Evolutionary conservation across 2,888 invertebrate species (phyloP), one percentile per base, ranked within the genome.

Genomic region (Cecidostiba fungosa): DNA sequence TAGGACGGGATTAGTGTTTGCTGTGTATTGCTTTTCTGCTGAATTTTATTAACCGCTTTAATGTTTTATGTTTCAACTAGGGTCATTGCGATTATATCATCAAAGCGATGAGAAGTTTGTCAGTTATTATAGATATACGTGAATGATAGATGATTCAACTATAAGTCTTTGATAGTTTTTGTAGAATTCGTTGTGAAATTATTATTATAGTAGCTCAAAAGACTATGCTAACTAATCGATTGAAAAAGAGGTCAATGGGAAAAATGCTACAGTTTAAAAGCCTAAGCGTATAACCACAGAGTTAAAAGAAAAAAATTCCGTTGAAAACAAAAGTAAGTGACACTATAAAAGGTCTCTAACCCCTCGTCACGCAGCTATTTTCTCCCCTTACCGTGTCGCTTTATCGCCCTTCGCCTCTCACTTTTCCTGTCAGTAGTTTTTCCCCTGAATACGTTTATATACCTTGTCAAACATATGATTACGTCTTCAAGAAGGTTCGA

Each of bases 301-400:
- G 10, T 36, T 19, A 70, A 39, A n/a, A 36, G n/a, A 23, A 6
- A 59, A n/a, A 19, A 59, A n/a, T n/a, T 19, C 10, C 50, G 19
- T 50, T 19, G 36, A 70, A 59, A 59, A 23, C 59, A 36, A 70
- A 36, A 36, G 70, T 29, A 69, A 69, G 32, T 36, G 36, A 70
- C 36, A 70, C 70, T 19, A 70, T 70, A 36, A 70, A 70, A 70
- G 10, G 70, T 36, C n/a, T 70, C 5, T 6, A 36, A 70, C 39
- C 70, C 39, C 70, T 70, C 19, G 70, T 16, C 36, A 39, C n/a
- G 36, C 70, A n/a, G n/a, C 29, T 12, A 36, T 19, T 36, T 70
- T 36, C 70, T n/a, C 36, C 70, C 39, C 36, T n/a, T 19, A 36
- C n/a, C 36, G n/a, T 6, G 59, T 59, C 23, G 10, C 59, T 16